These are phyloP conservation scores for Tenodera sinensis DNA, from an alignment of 2,888 invertebrate species.

Conservation along the genomic window DNA sequence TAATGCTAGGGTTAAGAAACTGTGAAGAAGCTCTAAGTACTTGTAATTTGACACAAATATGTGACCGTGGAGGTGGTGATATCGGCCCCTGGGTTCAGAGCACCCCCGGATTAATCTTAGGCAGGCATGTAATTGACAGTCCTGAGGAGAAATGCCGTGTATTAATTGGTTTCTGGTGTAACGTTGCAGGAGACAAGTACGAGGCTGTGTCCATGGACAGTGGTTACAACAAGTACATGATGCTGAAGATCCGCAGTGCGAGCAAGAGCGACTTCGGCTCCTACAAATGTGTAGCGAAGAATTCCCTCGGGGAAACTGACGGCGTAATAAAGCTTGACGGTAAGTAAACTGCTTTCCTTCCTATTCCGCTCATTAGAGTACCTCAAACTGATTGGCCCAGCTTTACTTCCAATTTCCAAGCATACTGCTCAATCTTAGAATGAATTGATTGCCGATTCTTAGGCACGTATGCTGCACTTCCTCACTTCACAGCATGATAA, in stretches of 20 bases:
- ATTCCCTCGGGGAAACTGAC: slow-evolving; percentile 85
- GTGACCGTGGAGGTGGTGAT: too few relatives aligned
- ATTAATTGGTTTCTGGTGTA: background rate
- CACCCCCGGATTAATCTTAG: background rate
- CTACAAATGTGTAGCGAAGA: slow-evolving; percentile 88
- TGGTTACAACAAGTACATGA: slow-evolving; percentile 88
- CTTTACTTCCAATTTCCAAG: too few relatives aligned
- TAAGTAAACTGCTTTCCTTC: slow-evolving; percentile 45
- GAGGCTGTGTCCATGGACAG: slow-evolving; percentile 78
- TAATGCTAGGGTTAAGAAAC: too few relatives aligned
- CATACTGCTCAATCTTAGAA: too few relatives aligned
- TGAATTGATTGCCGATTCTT: too few relatives aligned
- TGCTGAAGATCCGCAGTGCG: slow-evolving; percentile 80
- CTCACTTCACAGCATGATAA: too few relatives aligned
- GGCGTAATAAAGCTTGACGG: slow-evolving; percentile 86
- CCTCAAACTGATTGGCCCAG: too few relatives aligned
- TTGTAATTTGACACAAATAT: too few relatives aligned
- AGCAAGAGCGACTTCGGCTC: slow-evolving; percentile 78
- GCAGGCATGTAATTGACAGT: background rate
- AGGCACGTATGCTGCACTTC: too few relatives aligned
- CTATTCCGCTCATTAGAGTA: too few relatives aligned
- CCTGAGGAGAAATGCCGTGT: background rate
- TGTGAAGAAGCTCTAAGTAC: too few relatives aligned
- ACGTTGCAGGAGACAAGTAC: slow-evolving; percentile 75
- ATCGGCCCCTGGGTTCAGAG: background rate